phyloP scores from a whole-genome alignment of 2,888 invertebrate species.

The Aphrophora alni region DNA sequence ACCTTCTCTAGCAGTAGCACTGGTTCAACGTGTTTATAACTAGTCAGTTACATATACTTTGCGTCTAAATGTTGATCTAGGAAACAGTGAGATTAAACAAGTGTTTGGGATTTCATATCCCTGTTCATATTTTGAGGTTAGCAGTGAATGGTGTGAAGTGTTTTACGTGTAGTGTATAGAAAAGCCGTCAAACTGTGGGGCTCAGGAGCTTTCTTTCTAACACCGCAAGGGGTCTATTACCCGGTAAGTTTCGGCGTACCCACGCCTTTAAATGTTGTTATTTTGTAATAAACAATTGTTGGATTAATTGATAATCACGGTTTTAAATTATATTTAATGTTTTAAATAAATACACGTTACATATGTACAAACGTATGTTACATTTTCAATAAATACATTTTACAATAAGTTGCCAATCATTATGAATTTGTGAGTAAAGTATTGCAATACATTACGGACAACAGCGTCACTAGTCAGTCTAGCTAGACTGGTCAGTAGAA shows the following conservation, averaged over 20 bases:
- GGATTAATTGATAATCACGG: too few species aligned
- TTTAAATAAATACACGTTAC: too few species aligned
- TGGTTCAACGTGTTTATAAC: neutral
- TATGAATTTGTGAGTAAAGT: too few species aligned
- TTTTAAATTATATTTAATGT: too few species aligned
- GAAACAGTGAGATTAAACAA: constrained; percentile 19
- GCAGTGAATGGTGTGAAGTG: constrained; percentile 29
- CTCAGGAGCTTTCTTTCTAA: constrained; percentile 94
- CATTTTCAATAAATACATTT: too few species aligned
- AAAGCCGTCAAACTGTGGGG: constrained; percentile 85
- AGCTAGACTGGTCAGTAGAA: neutral
- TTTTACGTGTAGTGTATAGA: constrained; percentile 10
- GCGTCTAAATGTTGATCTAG: constrained; percentile 32
- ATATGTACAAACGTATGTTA: too few species aligned
- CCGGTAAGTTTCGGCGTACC: constrained; percentile 76
- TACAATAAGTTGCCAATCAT: too few species aligned
- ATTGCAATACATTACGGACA: neutral
- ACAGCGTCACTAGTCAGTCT: neutral
- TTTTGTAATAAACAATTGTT: too few species aligned
- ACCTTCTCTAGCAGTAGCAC: neutral
- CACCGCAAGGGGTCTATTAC: constrained; percentile 97
- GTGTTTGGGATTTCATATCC: constrained; percentile 23
- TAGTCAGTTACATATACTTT: neutral
- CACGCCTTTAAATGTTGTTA: too few species aligned
- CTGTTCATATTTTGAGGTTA: constrained; percentile 17